Base-by-base conservation (phyloP, 2,797 vertebrate genomes). In the Notamacropus eugenii region DNA sequence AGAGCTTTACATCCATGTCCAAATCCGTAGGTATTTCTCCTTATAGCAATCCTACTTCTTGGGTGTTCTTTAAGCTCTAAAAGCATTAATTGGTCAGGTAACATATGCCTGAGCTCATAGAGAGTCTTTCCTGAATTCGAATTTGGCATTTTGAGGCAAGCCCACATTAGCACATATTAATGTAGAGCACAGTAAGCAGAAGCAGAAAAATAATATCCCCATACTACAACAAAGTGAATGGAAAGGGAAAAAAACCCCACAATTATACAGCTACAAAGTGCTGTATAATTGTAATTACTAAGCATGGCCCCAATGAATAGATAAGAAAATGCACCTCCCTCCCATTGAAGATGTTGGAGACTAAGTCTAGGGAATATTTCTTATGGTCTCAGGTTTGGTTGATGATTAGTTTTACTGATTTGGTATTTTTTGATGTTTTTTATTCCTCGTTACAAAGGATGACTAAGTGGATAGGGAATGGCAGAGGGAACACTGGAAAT, bases 371-470 rank as follows among this genome's bases (percentile, higher is more conserved):
- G 62, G 34, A 67, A 16, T 14, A 6, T 67, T 67, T n/a, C 14
- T 67, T 67, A 6, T 67, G 12, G 31, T 67, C 14, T 67, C 34
- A 8, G 16, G 34, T 13, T 14, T n/a, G 28, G 28, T 58, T 9
- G 59, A 14, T 67, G 59, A 67, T n/a, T 34, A 16, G 59, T 67
- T 67, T 67, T 67, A n/a, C 31, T 67, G 59, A 67, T 31, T 13
- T 16, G 13, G 58, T 12, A 5, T 62, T 34, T 67, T 5, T 67
- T 34, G 3, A 14, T 34, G 1, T 31, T 59, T 59, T 31, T 31
- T 12, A 59, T 67, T 90, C 96, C 96, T 97, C 98, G 96, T 54
- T 96, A 96, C 87, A 3, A 95, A 95, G 97, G 97, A 97, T 67
- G 3, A 34, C 59, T 67, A 4, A n/a, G 5, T 67, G 59, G 13